Conservation (phyloP, 2,113 vertebrate genomes). For the Baryphthengus martii region DNA sequence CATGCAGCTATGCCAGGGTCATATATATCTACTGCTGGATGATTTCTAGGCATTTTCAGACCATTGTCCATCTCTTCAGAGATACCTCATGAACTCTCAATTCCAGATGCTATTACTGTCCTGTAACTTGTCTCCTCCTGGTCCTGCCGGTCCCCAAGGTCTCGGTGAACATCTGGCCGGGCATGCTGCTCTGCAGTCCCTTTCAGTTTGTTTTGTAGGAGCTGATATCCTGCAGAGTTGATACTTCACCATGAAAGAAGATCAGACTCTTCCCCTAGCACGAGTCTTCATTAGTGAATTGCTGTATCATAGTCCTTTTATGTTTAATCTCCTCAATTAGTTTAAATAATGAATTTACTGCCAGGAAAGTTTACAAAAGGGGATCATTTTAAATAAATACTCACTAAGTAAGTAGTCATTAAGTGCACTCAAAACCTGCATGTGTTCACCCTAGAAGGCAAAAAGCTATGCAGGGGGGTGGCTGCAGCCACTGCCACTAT, state of each 20-base stretch:
- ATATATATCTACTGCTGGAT: neutral
- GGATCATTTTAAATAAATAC: neutral
- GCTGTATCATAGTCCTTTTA: neutral
- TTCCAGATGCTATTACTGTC: neutral
- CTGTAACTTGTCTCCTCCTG: neutral
- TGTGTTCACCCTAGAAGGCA: neutral
- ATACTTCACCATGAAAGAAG: neutral
- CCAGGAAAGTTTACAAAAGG: conserved; percentile 25
- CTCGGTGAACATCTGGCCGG: neutral
- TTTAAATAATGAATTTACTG: conserved; percentile 34
- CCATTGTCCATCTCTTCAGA: neutral
- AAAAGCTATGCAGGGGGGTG: neutral
- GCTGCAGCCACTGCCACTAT: neutral
- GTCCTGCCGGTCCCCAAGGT: neutral
- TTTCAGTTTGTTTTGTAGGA: neutral
- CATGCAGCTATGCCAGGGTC: neutral
- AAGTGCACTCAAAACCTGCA: neutral
- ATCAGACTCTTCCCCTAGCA: neutral
- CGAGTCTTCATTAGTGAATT: neutral
- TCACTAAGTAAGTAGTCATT: neutral
- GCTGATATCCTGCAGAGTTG: neutral
- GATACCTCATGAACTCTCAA: neutral
- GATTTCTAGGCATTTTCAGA: neutral
- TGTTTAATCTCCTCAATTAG: conserved; percentile 14
- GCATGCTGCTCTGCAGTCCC: neutral